Conservation (phyloP, 2,888 invertebrate species). For the Cristatella mucedo region DNA sequence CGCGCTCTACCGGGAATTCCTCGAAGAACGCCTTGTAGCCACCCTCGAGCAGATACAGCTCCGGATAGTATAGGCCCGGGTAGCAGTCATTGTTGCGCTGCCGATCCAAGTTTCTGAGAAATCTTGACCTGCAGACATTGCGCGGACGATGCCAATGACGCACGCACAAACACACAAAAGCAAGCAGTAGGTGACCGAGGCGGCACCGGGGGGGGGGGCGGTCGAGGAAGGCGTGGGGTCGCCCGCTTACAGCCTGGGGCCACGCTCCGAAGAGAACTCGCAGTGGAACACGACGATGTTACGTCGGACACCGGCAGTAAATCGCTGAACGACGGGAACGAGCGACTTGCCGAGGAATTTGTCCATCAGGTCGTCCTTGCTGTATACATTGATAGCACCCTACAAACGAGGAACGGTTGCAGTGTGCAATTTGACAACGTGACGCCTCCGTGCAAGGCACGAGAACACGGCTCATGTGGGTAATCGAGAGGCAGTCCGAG, state of each 20-base stretch:
- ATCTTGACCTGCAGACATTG: constrained; percentile 50
- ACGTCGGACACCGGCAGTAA: constrained; percentile 40
- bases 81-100: constrained; percentile 61
- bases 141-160: not conserved
- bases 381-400: constrained; percentile 67
- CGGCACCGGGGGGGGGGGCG: no score
- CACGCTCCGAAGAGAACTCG: constrained; percentile 89
- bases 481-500: no score
- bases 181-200: no score
- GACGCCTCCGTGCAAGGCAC: no score
- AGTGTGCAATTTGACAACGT: no score
- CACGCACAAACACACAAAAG: no score
- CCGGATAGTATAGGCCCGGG: constrained; percentile 73
- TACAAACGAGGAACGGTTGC: constrained; percentile 19
- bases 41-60: constrained; percentile 77
- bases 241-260: constrained; percentile 81
- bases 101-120: constrained; percentile 66
- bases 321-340: constrained; percentile 10
- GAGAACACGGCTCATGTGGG: no score
- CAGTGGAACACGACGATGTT: constrained; percentile 84
- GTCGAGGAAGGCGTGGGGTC: no score
- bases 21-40: constrained; percentile 72
- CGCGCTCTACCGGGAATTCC: constrained; percentile 41
- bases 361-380: constrained; percentile 54
- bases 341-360: constrained; percentile 41